phyloP scores from a whole-genome alignment of 2,113 vertebrate species.

The Ceyx margarethae region DNA sequence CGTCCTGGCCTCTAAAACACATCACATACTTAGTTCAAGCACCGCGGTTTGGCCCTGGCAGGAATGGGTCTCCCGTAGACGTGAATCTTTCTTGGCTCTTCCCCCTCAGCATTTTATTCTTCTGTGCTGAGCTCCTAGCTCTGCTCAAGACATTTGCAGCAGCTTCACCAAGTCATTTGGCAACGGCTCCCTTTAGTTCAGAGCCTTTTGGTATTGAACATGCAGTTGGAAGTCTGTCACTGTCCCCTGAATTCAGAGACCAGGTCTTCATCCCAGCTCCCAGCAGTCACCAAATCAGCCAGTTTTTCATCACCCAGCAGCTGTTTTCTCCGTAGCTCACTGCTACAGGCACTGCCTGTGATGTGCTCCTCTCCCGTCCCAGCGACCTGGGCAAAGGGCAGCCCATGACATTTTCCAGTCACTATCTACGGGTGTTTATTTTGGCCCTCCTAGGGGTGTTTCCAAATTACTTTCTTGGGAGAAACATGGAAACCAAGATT shows the following conservation, averaged over 20 bases:
- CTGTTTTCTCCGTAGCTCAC: not conserved
- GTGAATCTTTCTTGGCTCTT: not conserved
- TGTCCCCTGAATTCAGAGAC: not conserved
- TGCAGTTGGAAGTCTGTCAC: not conserved
- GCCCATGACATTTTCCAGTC: not conserved
- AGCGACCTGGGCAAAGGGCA: not conserved
- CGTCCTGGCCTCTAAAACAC: not conserved
- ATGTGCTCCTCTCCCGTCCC: not conserved
- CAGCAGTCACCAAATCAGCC: not conserved
- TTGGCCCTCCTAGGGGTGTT: not conserved
- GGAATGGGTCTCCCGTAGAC: accelerated
- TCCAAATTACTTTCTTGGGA: not conserved
- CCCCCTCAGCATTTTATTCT: not conserved
- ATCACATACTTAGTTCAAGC: not conserved
- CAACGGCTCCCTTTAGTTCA: not conserved
- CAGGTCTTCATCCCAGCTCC: accelerated
- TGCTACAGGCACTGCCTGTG: accelerated
- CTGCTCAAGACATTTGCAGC: not conserved
- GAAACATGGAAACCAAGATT: not conserved
- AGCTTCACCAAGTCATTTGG: not conserved
- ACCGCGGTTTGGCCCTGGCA: not conserved
- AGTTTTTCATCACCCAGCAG: not conserved
- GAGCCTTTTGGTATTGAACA: not conserved
- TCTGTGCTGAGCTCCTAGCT: not conserved
- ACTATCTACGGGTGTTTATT: not conserved